Percentiles rank a stretch among this genome's conserved stretches.
Evolutionary conservation across 2,888 invertebrate genomes (phyloP).

Genomic region (Oeneis ivallda): DNA sequence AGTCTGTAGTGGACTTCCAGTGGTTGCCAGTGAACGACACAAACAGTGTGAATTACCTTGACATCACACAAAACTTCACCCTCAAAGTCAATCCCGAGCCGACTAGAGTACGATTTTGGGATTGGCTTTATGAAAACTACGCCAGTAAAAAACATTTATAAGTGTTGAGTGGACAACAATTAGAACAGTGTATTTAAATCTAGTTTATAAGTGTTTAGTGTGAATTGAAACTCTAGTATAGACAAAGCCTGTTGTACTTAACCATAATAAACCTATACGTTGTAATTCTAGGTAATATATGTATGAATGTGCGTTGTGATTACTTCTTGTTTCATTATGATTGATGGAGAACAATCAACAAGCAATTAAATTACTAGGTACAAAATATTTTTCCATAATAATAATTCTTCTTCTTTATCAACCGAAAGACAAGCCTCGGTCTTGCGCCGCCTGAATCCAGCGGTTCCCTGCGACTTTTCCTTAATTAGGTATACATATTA

Average conservation of each 20-base stretch:
- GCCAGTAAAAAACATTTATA: conserved; percentile 36
- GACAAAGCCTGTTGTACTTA: not conserved
- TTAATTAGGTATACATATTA: too few relatives aligned
- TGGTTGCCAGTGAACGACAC: conserved; percentile 78
- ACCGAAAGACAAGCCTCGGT: too few relatives aligned
- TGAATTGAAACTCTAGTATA: conserved; percentile 26
- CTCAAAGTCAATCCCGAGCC: conserved; percentile 76
- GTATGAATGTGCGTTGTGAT: conserved; percentile 2
- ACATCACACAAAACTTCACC: conserved; percentile 79
- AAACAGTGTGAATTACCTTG: conserved; percentile 69
- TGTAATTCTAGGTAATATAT: conserved; percentile 10
- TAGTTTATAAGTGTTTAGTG: conserved; percentile 30
- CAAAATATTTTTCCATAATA: too few relatives aligned
- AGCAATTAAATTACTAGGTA: too few relatives aligned
- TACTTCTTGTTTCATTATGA: not conserved
- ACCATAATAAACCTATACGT: not conserved
- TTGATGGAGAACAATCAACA: not conserved
- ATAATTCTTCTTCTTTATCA: too few relatives aligned
- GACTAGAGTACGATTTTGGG: conserved; percentile 81
- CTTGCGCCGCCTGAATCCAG: too few relatives aligned
- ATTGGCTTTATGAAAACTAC: conserved; percentile 71
- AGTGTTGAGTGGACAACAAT: conserved; percentile 15
- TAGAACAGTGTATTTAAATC: conserved; percentile 32
- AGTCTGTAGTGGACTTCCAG: conserved; percentile 71
- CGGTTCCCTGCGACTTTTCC: too few relatives aligned